Percentiles rank a stretch among this genome's conserved stretches.
These are phyloP conservation scores for Gymnopithys bicolor DNA, from an alignment of 2,797 vertebrate species.

Conservation along the genomic window DNA sequence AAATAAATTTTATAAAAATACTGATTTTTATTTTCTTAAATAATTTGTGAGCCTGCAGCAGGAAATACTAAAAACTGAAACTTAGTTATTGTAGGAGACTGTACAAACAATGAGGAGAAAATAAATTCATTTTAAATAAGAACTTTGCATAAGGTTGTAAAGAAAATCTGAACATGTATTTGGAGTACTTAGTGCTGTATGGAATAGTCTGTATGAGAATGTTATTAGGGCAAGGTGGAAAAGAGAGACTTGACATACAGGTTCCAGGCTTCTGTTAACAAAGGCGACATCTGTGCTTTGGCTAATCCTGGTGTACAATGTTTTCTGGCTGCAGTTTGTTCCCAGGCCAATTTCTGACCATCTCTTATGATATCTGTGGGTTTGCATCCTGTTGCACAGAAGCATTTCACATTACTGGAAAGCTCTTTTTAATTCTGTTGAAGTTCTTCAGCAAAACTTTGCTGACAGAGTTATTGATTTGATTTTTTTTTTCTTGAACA, in stretches of 20 bases:
- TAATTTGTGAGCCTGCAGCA: neutral
- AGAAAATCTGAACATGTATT: neutral
- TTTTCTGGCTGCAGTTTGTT: neutral
- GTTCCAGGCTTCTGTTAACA: neutral
- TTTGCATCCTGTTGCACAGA: neutral
- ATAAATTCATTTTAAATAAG: neutral
- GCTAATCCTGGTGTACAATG: fast-evolving
- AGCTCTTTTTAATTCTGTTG: neutral
- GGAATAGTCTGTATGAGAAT: neutral
- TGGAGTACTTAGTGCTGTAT: neutral
- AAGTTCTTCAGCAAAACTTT: neutral
- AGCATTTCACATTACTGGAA: neutral
- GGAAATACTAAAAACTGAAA: neutral
- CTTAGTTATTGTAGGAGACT: neutral
- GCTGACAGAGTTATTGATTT: neutral
- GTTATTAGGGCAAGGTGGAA: neutral
- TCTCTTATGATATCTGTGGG: neutral
- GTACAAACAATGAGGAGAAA: neutral
- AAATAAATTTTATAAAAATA: neutral
- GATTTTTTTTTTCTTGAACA: neutral
- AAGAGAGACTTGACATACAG: neutral
- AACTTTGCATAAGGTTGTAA: neutral
- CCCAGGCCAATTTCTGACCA: neutral
- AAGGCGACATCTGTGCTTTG: neutral
- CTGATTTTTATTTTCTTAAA: neutral